Evolutionary conservation across 2,888 invertebrate genomes (phyloP), one percentile per base, ranked within the genome.

Genomic region (Aspidapion aeneum): DNA sequence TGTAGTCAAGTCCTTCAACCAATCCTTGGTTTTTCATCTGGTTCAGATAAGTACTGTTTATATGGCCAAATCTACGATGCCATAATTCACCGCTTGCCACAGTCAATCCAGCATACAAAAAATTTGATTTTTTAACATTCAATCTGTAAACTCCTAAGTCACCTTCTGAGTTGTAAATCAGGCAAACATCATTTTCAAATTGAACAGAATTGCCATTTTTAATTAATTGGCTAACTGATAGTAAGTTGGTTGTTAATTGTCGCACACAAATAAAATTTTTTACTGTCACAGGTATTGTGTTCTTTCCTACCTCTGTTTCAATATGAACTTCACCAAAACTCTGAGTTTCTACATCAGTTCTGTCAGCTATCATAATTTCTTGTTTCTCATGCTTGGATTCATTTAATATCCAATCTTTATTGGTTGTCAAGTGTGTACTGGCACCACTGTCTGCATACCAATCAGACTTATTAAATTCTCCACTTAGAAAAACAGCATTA

Each of bases 241-340:
- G 64, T 7, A 69, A 50, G 59, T 71, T 71, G 21, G 69, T 71
- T 17, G 68, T 66, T n/a, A 71, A 12, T 54, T 66, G 59, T 59
- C 69, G 68, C n/a, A 67, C 68, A 66, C 60, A 69, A 1, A 65
- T 48, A n/a, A 66, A 61, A 52, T 69, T 55, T 21, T 66, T 58
- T 3, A 70, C 59, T 58, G n/a, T 21, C 18, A 70, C 52, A 21
- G 65, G 60, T 59, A 48, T 17, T 21, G 18, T n/a, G 3, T 18
- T 3, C 9, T 3, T 12, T 1, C 21, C 51, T 17, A 61, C 56
- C 7, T 56, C 2, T 50, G 57, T 62, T 18, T 2, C 21, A 21
- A 57, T n/a, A 21, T 21, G 9, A 1, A 57, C 57, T 18, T 3
- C 49, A 48, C 60, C 60, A 7, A 18, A n/a, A 3, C 55, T 19